Percentiles rank a stretch among this genome's conserved stretches.
These are phyloP conservation scores for Melipona beecheii DNA, from an alignment of 2,888 invertebrate genomes.

Conservation along the genomic window DNA sequence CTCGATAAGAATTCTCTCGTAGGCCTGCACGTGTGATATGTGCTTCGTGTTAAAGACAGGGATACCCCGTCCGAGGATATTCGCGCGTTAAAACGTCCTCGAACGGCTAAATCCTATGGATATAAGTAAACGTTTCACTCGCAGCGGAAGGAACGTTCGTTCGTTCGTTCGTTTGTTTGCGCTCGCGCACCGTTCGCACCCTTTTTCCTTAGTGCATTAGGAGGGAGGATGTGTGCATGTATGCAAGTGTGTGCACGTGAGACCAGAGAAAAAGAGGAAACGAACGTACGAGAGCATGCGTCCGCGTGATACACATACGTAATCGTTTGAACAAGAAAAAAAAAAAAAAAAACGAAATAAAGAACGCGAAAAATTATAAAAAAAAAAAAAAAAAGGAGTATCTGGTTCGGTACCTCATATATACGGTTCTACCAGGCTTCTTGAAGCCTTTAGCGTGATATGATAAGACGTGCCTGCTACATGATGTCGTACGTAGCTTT, in stretches of 20 bases:
- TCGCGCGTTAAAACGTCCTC: slow-evolving; percentile 48
- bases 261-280: slow-evolving; percentile 24
- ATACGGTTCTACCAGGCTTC: slow-evolving; percentile 77
- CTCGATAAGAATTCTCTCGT: slow-evolving; percentile 51
- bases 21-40: slow-evolving; percentile 64
- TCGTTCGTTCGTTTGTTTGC: slow-evolving; percentile 52
- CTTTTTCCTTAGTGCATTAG: slow-evolving; percentile 59
- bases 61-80: slow-evolving; percentile 31
- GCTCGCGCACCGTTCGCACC: slow-evolving; percentile 62
- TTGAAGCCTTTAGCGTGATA: slow-evolving; percentile 81
- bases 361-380: slow-evolving; percentile 32
- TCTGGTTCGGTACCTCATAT: slow-evolving; percentile 60
- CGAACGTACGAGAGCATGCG: slow-evolving; percentile 38
- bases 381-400: slow-evolving; percentile 56
- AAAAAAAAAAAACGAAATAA: slow-evolving; percentile 28
- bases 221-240: slow-evolving; percentile 30
- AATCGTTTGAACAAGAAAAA: slow-evolving; percentile 57
- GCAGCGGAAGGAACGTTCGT: slow-evolving; percentile 20
- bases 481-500: slow-evolving; percentile 78
- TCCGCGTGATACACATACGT: slow-evolving; percentile 42
- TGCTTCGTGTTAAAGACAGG: slow-evolving; percentile 53
- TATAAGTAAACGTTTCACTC: slow-evolving; percentile 15
- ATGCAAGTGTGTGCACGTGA: slow-evolving; percentile 22
- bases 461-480: slow-evolving; percentile 84
- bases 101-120: slow-evolving; percentile 1